phyloP scores from a whole-genome alignment of 2,888 invertebrate genomes.

The Spialia ferax region DNA sequence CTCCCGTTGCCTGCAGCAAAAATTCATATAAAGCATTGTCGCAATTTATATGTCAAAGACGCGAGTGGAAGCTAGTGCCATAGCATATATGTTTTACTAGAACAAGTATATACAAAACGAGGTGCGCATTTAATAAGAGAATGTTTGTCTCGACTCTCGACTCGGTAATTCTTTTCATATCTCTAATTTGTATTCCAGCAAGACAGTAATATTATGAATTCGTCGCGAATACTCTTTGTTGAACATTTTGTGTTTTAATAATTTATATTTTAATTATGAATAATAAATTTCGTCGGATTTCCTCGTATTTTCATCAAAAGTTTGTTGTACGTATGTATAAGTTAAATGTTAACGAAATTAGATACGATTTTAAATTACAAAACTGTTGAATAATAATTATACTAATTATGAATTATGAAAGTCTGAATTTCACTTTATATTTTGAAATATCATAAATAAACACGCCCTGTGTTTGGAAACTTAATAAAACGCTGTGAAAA shows the following conservation, averaged over 20 bases:
- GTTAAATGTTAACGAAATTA: too few relatives aligned
- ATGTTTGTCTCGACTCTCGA: conserved; percentile 26
- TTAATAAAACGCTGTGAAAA: too few relatives aligned
- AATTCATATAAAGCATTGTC: too few relatives aligned
- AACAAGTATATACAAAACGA: not conserved
- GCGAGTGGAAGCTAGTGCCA: not conserved
- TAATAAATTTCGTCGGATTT: not conserved
- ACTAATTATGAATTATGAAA: too few relatives aligned
- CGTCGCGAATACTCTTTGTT: not conserved
- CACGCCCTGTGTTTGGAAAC: too few relatives aligned
- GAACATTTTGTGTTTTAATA: not conserved
- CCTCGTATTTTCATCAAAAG: too few relatives aligned
- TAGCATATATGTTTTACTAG: too few relatives aligned
- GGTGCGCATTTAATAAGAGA: conserved; percentile 24
- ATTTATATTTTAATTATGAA: not conserved
- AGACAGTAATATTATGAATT: conserved; percentile 21
- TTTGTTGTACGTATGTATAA: not conserved
- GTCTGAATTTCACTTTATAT: too few relatives aligned
- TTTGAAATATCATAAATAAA: too few relatives aligned
- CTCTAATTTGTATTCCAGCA: conserved; percentile 29
- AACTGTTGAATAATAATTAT: too few relatives aligned
- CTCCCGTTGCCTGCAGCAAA: too few relatives aligned
- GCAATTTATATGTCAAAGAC: not conserved
- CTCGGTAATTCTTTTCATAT: conserved; percentile 27
- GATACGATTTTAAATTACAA: too few relatives aligned